A percentile compares a stretch with the other conserved stretches of the same genome.
phyloP scores from a whole-genome alignment of 92 coral and sea anemone species.

The Muricea muricata region DNA sequence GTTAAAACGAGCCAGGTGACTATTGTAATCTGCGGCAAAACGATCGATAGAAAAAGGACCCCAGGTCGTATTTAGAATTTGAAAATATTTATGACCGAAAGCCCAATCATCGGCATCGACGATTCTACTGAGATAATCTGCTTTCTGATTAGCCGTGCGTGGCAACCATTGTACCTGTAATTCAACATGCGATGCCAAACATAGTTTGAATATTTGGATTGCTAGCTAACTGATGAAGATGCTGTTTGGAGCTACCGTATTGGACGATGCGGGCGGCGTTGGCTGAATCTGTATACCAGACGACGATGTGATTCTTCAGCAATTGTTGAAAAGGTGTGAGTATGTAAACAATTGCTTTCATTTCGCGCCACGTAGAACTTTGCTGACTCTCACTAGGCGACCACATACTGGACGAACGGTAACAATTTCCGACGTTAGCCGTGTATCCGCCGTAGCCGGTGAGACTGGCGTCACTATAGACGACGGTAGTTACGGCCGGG shows the following conservation, averaged over 20 bases:
- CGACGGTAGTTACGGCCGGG: neutral
- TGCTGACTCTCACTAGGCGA: slow-evolving; percentile 27
- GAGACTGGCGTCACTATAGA: slow-evolving; percentile 67
- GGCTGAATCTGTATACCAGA: slow-evolving; percentile 56
- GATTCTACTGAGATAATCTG: slow-evolving; percentile 62
- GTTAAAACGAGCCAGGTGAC: too few relatives aligned
- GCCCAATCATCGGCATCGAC: slow-evolving; percentile 75
- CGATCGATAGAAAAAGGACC: too few relatives aligned
- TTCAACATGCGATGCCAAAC: slow-evolving; percentile 46
- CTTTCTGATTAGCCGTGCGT: slow-evolving; percentile 56
- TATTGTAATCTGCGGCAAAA: too few relatives aligned
- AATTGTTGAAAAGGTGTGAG: slow-evolving; percentile 4
- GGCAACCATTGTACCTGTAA: slow-evolving; percentile 77
- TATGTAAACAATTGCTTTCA: slow-evolving; percentile 70
- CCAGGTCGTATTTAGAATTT: too few relatives aligned
- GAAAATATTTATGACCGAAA: too few relatives aligned
- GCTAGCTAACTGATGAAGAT: slow-evolving; percentile 62
- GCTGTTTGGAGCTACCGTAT: slow-evolving; percentile 68
- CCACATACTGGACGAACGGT: slow-evolving; percentile 61
- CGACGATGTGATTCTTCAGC: slow-evolving; percentile 49
- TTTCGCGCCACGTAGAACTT: slow-evolving; percentile 66
- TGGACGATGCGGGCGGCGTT: too few relatives aligned
- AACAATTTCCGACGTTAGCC: slow-evolving; percentile 51
- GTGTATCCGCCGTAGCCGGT: slow-evolving; percentile 63
- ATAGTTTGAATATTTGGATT: slow-evolving; percentile 55